Evolutionary conservation across 2,888 invertebrate species (phyloP).

Genomic region (Lypha dubia): DNA sequence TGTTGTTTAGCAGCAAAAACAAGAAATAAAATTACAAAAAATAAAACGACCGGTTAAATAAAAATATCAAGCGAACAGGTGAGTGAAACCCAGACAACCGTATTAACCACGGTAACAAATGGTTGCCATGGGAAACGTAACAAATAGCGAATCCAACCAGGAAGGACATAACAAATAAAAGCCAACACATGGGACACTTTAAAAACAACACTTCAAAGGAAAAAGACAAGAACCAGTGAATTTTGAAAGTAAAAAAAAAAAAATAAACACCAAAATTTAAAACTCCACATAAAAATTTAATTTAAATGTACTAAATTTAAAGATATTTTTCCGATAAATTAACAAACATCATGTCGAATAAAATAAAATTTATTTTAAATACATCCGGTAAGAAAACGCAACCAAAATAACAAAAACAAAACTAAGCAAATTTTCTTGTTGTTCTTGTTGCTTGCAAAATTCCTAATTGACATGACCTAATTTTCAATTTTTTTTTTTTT

Average conservation of each 20-base stretch:
- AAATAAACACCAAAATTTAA: constrained; percentile 11
- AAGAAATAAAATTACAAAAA: constrained; percentile 1
- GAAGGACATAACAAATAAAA: constrained; percentile 66
- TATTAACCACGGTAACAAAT: constrained; percentile 70
- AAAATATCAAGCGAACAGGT: constrained; percentile 68
- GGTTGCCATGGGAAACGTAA: constrained; percentile 64
- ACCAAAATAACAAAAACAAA: too few species aligned
- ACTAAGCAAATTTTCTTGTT: not conserved
- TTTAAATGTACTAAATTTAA: constrained; percentile 9
- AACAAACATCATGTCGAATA: constrained; percentile 74
- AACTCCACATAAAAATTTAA: not conserved
- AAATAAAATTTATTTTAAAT: constrained; percentile 82
- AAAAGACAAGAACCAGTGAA: constrained; percentile 23
- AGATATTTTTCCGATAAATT: constrained; percentile 4
- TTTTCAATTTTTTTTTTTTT: constrained; percentile 44
- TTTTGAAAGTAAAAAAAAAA: too few species aligned
- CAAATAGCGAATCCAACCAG: constrained; percentile 44
- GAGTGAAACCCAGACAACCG: constrained; percentile 70
- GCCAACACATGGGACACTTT: constrained; percentile 51
- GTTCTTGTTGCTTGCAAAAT: constrained; percentile 1
- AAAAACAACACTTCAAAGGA: constrained; percentile 40
- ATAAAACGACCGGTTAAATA: constrained; percentile 56
- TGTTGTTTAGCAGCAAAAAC: constrained; percentile 64
- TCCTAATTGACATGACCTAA: constrained; percentile 59
- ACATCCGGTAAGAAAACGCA: constrained; percentile 80